Percentiles rank a stretch among this genome's conserved stretches.
These are phyloP conservation scores for Coregonus ussuriensis DNA, from an alignment of 2,797 vertebrate species.

Conservation along the genomic window DNA sequence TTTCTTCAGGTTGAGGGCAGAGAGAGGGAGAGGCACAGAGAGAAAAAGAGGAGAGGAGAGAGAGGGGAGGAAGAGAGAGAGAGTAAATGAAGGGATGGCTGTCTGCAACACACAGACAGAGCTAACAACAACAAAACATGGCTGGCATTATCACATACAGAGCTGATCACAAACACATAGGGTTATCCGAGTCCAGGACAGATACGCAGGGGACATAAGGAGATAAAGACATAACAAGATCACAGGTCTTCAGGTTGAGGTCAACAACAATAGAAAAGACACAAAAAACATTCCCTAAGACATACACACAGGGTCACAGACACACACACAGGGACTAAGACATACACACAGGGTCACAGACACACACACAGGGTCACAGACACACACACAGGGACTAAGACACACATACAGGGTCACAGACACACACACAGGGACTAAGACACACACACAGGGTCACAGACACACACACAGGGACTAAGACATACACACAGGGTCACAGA, in stretches of 20 bases:
- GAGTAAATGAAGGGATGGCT: neutral
- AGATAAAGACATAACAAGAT: neutral
- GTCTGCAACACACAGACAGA: neutral
- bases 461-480: too few species aligned
- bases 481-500: too few species aligned
- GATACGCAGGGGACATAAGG: slow-evolving; percentile 3
- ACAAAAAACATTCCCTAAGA: neutral
- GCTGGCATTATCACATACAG: neutral
- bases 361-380: too few species aligned
- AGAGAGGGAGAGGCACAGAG: slow-evolving; percentile 11
- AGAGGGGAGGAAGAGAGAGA: slow-evolving; percentile 15
- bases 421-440: neutral
- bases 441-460: neutral
- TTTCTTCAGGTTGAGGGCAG: slow-evolving; percentile 9
- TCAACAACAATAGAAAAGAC: too few species aligned
- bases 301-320: neutral
- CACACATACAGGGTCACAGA: neutral
- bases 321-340: neutral
- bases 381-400: neutral
- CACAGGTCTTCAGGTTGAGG: neutral
- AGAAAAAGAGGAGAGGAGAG: neutral
- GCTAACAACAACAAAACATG: neutral
- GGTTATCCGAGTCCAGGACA: neutral
- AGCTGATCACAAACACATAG: neutral
- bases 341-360: neutral